Conservation (phyloP, 2,113 vertebrate genomes). For the Phylloscopus trochilus region DNA sequence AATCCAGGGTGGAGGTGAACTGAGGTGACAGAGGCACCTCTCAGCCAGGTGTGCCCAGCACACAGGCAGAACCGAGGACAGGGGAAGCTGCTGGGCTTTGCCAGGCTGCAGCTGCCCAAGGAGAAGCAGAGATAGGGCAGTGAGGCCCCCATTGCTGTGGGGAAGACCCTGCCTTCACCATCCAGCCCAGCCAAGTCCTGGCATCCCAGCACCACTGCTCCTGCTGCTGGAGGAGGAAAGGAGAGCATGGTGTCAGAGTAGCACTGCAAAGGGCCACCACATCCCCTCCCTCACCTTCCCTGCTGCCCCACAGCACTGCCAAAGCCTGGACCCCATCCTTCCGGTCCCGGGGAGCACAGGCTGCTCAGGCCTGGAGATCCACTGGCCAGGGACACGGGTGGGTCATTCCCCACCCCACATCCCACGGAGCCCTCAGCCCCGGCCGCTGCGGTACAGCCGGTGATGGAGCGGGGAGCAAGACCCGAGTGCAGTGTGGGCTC, state of each 20-base stretch:
- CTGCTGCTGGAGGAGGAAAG: neutral
- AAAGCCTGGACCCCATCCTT: neutral
- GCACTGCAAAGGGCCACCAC: rapidly evolving
- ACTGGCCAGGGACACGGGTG: rapidly evolving
- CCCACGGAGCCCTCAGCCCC: rapidly evolving
- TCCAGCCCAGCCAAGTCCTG: neutral
- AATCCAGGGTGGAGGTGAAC: neutral
- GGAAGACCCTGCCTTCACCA: neutral
- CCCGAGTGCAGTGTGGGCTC: rapidly evolving
- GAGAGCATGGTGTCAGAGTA: rapidly evolving
- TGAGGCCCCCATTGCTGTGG: rapidly evolving
- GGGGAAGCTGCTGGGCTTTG: neutral
- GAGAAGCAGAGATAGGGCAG: neutral
- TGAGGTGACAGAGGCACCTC: neutral
- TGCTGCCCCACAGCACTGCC: rapidly evolving
- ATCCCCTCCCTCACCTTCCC: neutral
- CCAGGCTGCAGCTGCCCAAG: neutral
- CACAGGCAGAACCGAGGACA: rapidly evolving
- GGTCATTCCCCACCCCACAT: neutral
- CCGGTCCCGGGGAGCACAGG: rapidly evolving
- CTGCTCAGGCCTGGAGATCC: neutral
- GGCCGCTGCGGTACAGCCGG: rapidly evolving
- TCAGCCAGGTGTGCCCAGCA: neutral
- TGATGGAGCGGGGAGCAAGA: neutral
- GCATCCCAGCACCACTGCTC: neutral